Conservation (phyloP, 53 echinoderm and acorn worm genomes). For the Hippasteria phrygiana region DNA sequence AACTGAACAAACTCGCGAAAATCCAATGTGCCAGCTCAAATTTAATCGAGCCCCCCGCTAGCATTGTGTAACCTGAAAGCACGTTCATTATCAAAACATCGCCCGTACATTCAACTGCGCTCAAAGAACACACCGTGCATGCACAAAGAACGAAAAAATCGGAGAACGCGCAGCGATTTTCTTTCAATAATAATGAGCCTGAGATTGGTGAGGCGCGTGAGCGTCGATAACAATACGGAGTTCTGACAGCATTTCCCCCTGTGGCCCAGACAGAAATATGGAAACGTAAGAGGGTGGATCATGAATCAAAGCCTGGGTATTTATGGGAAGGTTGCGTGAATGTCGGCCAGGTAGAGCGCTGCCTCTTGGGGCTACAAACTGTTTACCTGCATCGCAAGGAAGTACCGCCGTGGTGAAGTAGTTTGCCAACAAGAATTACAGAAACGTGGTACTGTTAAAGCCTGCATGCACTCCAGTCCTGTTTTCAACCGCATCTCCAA, state of each 20-base stretch:
- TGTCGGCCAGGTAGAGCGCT: not conserved
- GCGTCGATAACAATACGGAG: not conserved
- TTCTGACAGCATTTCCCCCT: slow-evolving; percentile 21
- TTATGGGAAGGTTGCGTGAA: slow-evolving; percentile 11
- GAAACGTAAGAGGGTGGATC: not conserved
- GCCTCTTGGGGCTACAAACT: not conserved
- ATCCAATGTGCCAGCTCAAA: slow-evolving; percentile 1
- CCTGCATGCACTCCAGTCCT: no score
- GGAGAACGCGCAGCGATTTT: not conserved
- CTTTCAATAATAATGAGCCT: slow-evolving; percentile 24
- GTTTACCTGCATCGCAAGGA: not conserved
- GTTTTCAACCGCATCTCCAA: no score
- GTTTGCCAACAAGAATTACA: not conserved
- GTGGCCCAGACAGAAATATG: not conserved
- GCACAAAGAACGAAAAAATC: not conserved
- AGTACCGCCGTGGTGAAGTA: not conserved
- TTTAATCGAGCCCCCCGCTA: slow-evolving; percentile 1
- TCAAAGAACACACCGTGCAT: not conserved
- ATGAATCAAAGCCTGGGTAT: not conserved
- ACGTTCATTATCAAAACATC: slow-evolving; percentile 29
- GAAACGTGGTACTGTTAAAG: not conserved
- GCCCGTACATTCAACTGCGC: not conserved
- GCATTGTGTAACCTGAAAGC: slow-evolving; percentile 21
- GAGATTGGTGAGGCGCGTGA: not conserved
- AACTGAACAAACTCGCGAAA: slow-evolving; percentile 8